Conservation (phyloP, 2,797 vertebrate genomes). For the Pipistrellus nathusii region DNA sequence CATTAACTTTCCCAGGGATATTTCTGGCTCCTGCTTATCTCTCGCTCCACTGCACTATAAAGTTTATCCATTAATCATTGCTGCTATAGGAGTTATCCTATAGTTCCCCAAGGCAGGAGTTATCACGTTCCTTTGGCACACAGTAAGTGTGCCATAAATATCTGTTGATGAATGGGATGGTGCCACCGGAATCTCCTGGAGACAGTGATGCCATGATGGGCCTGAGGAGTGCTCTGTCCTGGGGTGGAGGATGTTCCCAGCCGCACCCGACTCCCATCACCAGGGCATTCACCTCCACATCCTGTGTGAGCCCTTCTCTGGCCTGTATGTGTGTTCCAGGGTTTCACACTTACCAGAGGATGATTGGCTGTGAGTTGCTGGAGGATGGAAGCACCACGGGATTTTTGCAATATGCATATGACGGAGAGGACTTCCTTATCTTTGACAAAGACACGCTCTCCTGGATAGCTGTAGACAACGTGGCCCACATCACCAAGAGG, state of each 20-base stretch:
- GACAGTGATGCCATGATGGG: neutral
- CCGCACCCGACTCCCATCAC: neutral
- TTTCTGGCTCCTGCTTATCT: constrained; percentile 38
- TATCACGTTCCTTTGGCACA: neutral
- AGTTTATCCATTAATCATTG: constrained; percentile 19
- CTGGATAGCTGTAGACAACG: constrained; percentile 28
- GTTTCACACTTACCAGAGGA: constrained; percentile 71
- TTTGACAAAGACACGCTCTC: constrained; percentile 67
- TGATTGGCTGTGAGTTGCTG: constrained; percentile 65
- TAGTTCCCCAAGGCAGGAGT: neutral
- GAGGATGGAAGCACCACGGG: constrained; percentile 38
- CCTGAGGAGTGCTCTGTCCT: neutral
- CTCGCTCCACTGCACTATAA: neutral
- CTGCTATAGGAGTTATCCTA: neutral
- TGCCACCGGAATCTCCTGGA: neutral
- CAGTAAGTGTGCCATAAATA: neutral
- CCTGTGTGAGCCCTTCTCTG: neutral
- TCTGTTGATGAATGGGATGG: neutral
- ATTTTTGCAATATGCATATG: constrained; percentile 61
- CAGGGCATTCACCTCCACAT: neutral
- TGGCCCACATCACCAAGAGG: constrained; percentile 35
- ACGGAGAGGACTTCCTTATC: constrained; percentile 64
- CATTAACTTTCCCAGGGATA: constrained; percentile 1
- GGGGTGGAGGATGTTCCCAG: neutral
- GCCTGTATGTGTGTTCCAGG: constrained; percentile 27